Base-by-base conservation (phyloP, 2,113 vertebrate species). In the Argyrosomus japonicus region DNA sequence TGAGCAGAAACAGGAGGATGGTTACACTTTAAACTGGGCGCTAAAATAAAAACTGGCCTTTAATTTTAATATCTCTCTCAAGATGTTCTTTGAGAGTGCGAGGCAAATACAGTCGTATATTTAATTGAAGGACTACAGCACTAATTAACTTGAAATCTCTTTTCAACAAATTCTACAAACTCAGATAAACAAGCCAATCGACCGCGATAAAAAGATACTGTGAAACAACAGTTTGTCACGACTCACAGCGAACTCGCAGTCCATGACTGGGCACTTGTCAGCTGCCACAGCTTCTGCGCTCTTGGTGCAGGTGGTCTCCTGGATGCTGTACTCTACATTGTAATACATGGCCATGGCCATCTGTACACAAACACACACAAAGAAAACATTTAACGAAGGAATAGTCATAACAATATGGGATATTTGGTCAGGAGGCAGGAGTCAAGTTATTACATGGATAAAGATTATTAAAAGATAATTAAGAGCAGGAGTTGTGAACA, bases 191-290 rank as follows among this genome's bases (percentile, higher is more conserved):
- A 17, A 54, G 17, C 29, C 10, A n/a, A 25, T 68, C 40, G 3
- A 48, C 23, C 1, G 17, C 21, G 5, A 48, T 32, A 7, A 23
- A 47, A 61, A 53, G 17, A 51, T 18, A 21, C 15, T 21, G 56
- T 4, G 27, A 70, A 68, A 71, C 4, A 12, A 17, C 8, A 29
- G 3, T 45, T 62, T 43, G 7, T 70, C 17, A 15, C 4, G 29
- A 94, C 94, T 95, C 71, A 96, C 95, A 53, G 94, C 81, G 27
- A 95, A 96, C 88, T 95, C 94, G 78, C 95, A 96, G 0, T 75
- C 32, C 94, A 95, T 92, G 12, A 73, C 0, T 0, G 91, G 89
- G 32, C 95, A 96, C 1, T 91, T 71, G 0, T 85, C 85, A 50
- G 80, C 23, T 0, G 82, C 27, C 0, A 17, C 18, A 8, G 25